Evolutionary conservation across 2,888 invertebrate species (phyloP).

Genomic region (Pammene fasciana): DNA sequence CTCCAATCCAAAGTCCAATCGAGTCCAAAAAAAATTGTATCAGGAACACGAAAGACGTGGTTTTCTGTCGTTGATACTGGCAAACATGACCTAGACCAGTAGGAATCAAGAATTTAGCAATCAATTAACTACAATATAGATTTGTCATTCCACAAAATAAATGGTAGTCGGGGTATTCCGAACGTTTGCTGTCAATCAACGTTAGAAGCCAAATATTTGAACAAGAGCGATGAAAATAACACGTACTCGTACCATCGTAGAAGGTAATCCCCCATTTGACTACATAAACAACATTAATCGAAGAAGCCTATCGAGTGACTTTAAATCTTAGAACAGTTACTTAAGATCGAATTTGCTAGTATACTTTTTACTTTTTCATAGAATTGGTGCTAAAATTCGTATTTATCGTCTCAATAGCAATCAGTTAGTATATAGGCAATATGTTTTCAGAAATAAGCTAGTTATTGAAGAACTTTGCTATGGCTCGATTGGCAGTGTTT

Average conservation of each 20-base stretch:
- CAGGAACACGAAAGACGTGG: too few species aligned
- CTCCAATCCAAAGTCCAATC: too few species aligned
- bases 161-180: background rate
- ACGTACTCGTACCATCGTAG: background rate
- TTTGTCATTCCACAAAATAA: constrained; percentile 13
- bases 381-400: constrained; percentile 31
- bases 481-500: constrained; percentile 46
- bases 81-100: too few species aligned
- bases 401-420: constrained; percentile 17
- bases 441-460: background rate
- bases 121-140: background rate
- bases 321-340: background rate
- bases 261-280: constrained; percentile 33
- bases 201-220: constrained; percentile 20
- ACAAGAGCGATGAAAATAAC: constrained; percentile 21
- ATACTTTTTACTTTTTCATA: background rate
- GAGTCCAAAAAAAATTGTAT: too few species aligned
- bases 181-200: constrained; percentile 17
- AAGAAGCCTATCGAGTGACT: background rate
- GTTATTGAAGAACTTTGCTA: constrained; percentile 44
- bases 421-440: constrained; percentile 29
- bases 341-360: background rate
- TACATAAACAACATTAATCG: constrained; percentile 12
- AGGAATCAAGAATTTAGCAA: too few species aligned
- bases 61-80: background rate